Evolutionary conservation across 2,888 invertebrate genomes (phyloP).

Genomic region (Thymelicus acteon): DNA sequence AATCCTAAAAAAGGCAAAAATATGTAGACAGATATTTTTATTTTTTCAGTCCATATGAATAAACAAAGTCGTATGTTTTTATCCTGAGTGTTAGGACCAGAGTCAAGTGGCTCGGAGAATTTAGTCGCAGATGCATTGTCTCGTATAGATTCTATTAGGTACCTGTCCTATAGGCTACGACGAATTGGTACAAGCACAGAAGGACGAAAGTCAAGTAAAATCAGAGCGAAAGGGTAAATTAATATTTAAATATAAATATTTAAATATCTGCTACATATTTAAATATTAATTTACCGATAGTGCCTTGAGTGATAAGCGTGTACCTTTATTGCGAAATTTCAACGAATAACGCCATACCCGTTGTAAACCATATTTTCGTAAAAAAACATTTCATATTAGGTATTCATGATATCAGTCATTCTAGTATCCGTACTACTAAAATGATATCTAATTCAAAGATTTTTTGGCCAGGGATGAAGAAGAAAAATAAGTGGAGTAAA

Average conservation of each 20-base stretch:
- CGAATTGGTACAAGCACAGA: too few relatives aligned
- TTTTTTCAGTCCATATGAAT: too few relatives aligned
- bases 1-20: too few relatives aligned
- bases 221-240: too few relatives aligned
- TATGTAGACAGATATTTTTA: too few relatives aligned
- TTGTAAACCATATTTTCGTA: slow-evolving; percentile 36
- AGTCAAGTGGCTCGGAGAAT: not conserved
- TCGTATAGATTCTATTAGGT: not conserved
- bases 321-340: slow-evolving; percentile 34
- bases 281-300: too few relatives aligned
- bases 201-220: too few relatives aligned
- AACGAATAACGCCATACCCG: slow-evolving; percentile 27
- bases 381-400: slow-evolving; percentile 23
- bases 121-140: not conserved
- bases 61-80: too few relatives aligned
- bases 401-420: slow-evolving; percentile 39
- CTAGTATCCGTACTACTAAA: slow-evolving; percentile 35
- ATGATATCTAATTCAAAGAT: slow-evolving; percentile 26
- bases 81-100: too few relatives aligned
- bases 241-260: too few relatives aligned
- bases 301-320: not conserved
- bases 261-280: too few relatives aligned
- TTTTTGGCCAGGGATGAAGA: not conserved
- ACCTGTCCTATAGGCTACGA: too few relatives aligned
- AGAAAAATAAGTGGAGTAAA: not conserved